Percentiles rank a stretch among this genome's conserved stretches.
Evolutionary conservation across 2,888 invertebrate species (phyloP).

Genomic region (Erebia ligea): DNA sequence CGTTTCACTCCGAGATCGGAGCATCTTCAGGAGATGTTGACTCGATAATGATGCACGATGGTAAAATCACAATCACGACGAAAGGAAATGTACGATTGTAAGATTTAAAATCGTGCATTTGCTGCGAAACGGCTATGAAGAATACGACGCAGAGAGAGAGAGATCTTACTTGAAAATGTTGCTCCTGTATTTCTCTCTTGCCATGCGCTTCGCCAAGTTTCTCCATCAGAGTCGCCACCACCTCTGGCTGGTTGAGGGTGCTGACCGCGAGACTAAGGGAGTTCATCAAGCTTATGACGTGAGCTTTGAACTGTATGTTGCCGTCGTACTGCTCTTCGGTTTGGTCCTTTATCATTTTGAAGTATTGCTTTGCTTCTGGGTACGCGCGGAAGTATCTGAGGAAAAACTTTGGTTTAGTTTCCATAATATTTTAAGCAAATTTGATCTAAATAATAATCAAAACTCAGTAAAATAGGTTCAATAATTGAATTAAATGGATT

Average conservation of each 20-base stretch:
- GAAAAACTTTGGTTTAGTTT: not conserved
- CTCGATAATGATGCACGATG: no score
- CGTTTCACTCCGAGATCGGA: no score
- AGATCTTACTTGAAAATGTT: constrained; percentile 59
- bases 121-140: no score
- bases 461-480: no score
- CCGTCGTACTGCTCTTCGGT: constrained; percentile 51
- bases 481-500: no score
- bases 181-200: constrained; percentile 48
- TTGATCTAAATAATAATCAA: no score
- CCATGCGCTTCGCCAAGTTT: constrained; percentile 63
- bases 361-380: constrained; percentile 57
- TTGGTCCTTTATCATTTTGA: constrained; percentile 54
- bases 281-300: constrained; percentile 63
- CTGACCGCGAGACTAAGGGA: constrained; percentile 54
- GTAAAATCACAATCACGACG: no score
- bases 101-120: no score
- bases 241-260: constrained; percentile 58
- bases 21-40: no score
- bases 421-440: not conserved
- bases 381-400: constrained; percentile 57
- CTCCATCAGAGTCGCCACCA: constrained; percentile 61
- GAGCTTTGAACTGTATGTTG: constrained; percentile 60
- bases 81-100: no score
- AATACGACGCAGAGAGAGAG: not conserved